Evolutionary conservation across 2,797 vertebrate genomes (phyloP), one percentile per base, ranked within the genome.

Genomic region (Spondyliosoma cantharus): DNA sequence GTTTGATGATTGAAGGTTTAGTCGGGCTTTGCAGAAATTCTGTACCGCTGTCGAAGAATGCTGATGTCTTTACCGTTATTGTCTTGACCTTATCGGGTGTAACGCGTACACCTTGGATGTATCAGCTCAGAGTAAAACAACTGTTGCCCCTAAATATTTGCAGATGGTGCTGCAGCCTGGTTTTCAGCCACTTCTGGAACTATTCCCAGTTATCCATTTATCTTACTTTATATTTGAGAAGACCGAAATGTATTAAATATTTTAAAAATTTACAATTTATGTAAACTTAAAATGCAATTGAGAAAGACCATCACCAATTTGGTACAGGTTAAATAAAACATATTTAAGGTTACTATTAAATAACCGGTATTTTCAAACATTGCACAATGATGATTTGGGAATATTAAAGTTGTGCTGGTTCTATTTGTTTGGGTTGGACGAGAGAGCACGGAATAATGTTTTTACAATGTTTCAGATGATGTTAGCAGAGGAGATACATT

Each of bases 1-100:
- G 70, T 75, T 79, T 57, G 84, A 87, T 87, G 89, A 91, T 80
- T 89, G 87, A 86, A 89, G 74, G 77, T 75, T 84, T 72, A 78
- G 73, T 76, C 68, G 13, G 74, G 78, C 58, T 87, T 87, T 80
- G 80, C 78, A 83, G 58, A 74, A 81, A 76, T 20, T 74, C 68
- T 49, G 76, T 14, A 53, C 48, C 19, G 46, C 84, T 83, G 82
- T 87, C 22, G 29, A 83, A 81, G 83, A 87, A 82, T 77, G 58
- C 42, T 13, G 48, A 81, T 62, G 69, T 74, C 45, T 86, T 87
- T 52, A 59, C 61, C 63, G 64, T 76, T 80, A 71, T 84, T 75
- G 56, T 81, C 71, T 60, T 76, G 70, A 83, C 75, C 81, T 87
- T 69, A 64, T 77, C n/a, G 8, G 53, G 43, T 74, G 68, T 48